Evolutionary conservation across 2,797 vertebrate genomes (phyloP), one percentile per base, ranked within the genome.

Genomic region (Rhyacichthys aspro): DNA sequence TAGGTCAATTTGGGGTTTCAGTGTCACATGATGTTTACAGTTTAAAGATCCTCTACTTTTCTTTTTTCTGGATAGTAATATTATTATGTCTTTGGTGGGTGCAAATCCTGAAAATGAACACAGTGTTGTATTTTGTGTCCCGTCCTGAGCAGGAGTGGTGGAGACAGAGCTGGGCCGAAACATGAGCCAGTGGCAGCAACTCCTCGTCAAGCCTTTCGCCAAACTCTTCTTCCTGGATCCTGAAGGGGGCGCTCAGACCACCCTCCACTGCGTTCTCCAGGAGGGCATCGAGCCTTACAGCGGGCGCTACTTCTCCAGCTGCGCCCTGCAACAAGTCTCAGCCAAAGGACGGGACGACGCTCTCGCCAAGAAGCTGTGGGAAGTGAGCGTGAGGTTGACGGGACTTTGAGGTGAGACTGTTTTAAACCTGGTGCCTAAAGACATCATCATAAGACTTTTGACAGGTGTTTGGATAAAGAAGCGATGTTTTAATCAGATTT

Each of bases 201-300:
- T 90, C 1, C 15, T 94, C 1, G 0, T 90, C 4, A 4, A 55
- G 15, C 92, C 92, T 0, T 3, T 96, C 7, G 81, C 80, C 19
- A 92, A 92, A 88, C 84, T 98, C 15, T 89, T 96, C 69, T 90
- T 94, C 59, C 76, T 88, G 65, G 81, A 90, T 0, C 59, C 91
- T 0, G 82, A 85, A 5, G 90, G 59, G 0, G 96, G 95, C 0
- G 91, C 94, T 0, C 94, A 92, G 88, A 94, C 93, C 6, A 91
- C 93, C 0, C 84, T 99, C 70, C 76, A 95, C 89, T 99, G 97
- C 0, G 93, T 94, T 46, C 90, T 94, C 0, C 91, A 91, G 74
- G 91, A 93, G 1, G 95, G 92, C 46, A 88, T 99, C 0, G 95
- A 99, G 81, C 81, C 85, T 56, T 78, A 96, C 74, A 98, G 94